These are phyloP conservation scores for Macropus fuliginosus DNA, from an alignment of 2,797 vertebrate genomes.

Conservation along the genomic window DNA sequence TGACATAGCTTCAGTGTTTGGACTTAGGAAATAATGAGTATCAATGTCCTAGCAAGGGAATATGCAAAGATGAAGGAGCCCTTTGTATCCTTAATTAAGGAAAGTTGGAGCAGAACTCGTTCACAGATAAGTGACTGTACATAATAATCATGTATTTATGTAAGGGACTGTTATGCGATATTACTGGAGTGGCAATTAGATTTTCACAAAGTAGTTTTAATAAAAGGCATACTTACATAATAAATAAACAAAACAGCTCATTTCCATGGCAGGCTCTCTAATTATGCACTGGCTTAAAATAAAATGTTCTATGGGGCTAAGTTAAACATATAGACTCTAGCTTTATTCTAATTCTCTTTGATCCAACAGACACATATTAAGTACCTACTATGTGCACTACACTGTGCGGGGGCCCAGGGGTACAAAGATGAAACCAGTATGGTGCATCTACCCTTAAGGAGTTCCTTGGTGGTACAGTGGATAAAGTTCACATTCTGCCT, in stretches of 20 bases:
- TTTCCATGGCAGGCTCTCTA: conserved; percentile 84
- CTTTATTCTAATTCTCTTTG: conserved; percentile 35
- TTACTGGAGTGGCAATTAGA: conserved; percentile 90
- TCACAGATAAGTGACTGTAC: conserved; percentile 95
- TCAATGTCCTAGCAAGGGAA: conserved; percentile 98
- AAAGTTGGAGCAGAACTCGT: conserved; percentile 91
- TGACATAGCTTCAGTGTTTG: conserved; percentile 99
- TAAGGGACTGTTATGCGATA: conserved; percentile 93
- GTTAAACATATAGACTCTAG: conserved; percentile 78
- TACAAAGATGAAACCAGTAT: background rate
- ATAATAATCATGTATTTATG: conserved; percentile 98
- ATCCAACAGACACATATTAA: background rate
- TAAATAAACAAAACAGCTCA: conserved; percentile 86
- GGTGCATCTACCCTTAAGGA: background rate
- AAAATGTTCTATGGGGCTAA: conserved; percentile 77
- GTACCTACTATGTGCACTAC: background rate
- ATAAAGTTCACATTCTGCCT: background rate
- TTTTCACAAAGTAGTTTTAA: conserved; percentile 87
- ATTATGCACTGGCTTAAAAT: conserved; percentile 79
- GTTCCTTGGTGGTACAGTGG: background rate
- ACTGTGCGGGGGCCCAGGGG: background rate
- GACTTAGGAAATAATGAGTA: conserved; percentile 99
- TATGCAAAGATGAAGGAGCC: conserved; percentile 97
- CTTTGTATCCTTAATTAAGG: conserved; percentile 98
- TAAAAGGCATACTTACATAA: conserved; percentile 85